Conservation (phyloP, 2,888 invertebrate species). For the Molorchus minor region DNA sequence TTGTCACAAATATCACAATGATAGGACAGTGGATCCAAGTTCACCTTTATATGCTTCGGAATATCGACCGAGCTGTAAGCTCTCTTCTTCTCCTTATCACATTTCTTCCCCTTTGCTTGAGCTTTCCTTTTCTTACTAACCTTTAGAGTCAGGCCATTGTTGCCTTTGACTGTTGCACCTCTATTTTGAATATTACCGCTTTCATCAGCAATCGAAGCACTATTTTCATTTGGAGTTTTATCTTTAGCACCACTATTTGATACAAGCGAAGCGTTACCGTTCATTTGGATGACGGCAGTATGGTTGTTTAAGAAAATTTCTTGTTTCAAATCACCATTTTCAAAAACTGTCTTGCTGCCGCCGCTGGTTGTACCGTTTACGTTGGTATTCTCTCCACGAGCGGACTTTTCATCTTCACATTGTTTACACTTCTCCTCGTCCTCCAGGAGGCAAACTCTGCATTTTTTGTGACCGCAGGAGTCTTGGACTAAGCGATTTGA, state of each 20-base stretch:
- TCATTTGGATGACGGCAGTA: constrained; percentile 55
- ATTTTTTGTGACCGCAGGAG: constrained; percentile 79
- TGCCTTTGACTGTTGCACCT: not conserved
- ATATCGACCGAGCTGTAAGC: constrained; percentile 38
- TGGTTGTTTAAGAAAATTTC: constrained; percentile 44
- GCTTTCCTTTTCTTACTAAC: constrained; percentile 14
- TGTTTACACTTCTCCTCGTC: constrained; percentile 73
- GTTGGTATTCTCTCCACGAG: constrained; percentile 18
- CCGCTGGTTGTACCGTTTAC: constrained; percentile 13
- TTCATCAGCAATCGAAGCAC: not conserved
- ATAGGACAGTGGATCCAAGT: constrained; percentile 66
- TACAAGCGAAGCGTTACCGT: constrained; percentile 42
- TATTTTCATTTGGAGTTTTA: not conserved
- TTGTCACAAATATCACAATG: constrained; percentile 75
- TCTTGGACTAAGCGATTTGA: constrained; percentile 75
- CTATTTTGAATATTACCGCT: not conserved
- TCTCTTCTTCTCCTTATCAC: constrained; percentile 8
- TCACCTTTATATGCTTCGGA: constrained; percentile 54
- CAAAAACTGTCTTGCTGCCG: constrained; percentile 20
- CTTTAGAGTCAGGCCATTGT: not conserved
- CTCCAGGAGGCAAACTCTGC: constrained; percentile 74
- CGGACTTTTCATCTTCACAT: constrained; percentile 57
- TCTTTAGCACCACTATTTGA: constrained; percentile 22
- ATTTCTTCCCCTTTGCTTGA: constrained; percentile 17
- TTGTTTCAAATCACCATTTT: constrained; percentile 38